Percentiles rank a stretch among this genome's conserved stretches.
These are phyloP conservation scores for Conus betulinus DNA, from an alignment of 1,140 invertebrate species.

Conservation along the genomic window DNA sequence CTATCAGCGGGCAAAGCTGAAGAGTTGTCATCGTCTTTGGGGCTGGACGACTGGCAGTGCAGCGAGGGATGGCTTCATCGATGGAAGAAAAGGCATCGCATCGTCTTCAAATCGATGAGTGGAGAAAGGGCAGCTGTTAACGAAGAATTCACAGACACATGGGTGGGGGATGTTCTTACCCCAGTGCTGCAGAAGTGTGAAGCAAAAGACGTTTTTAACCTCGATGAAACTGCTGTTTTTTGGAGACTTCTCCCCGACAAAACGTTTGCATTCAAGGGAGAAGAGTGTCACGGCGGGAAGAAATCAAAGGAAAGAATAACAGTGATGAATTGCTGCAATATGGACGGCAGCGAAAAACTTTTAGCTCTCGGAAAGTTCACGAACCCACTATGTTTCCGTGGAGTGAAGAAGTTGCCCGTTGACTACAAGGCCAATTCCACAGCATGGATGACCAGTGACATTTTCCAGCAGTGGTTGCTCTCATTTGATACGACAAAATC, in stretches of 20 bases:
- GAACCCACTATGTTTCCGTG: slow-evolving; percentile 63
- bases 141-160: too few relatives aligned
- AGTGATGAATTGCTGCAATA: slow-evolving; percentile 73
- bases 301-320: slow-evolving; percentile 75
- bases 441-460: not conserved
- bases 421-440: not conserved
- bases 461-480: not conserved
- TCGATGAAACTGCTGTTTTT: slow-evolving; percentile 53
- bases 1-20: too few relatives aligned
- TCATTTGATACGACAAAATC: not conserved
- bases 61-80: too few relatives aligned
- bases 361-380: slow-evolving; percentile 76
- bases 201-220: slow-evolving; percentile 36
- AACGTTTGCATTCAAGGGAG: slow-evolving; percentile 41
- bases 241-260: slow-evolving; percentile 45
- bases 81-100: too few relatives aligned
- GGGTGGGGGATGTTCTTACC: too few relatives aligned
- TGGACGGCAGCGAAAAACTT: slow-evolving; percentile 70
- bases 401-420: not conserved
- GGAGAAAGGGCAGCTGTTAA: too few relatives aligned
- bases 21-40: too few relatives aligned
- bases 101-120: too few relatives aligned
- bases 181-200: too few relatives aligned
- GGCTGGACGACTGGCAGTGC: too few relatives aligned
- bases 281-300: slow-evolving; percentile 64